Conservation (phyloP, 2,797 vertebrate genomes). For the Artibeus lituratus region DNA sequence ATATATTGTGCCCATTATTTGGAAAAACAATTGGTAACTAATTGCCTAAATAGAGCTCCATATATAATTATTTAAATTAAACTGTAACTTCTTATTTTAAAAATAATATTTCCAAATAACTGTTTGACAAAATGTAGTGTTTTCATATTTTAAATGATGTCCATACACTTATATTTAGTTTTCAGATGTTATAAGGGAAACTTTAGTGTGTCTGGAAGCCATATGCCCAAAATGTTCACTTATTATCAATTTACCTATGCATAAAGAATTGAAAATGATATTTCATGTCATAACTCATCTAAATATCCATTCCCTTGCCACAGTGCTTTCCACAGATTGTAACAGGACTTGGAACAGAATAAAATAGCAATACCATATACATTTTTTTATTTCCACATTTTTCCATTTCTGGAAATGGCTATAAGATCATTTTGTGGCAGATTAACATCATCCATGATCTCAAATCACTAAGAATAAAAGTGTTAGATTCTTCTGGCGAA, state of each 20-base stretch:
- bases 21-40: neutral
- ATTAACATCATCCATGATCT: constrained; percentile 46
- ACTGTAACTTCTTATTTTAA: neutral
- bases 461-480: constrained; percentile 46
- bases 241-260: constrained; percentile 1
- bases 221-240: neutral
- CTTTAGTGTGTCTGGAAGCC: constrained; percentile 7
- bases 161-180: neutral
- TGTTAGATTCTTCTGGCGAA: constrained; percentile 50
- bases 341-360: constrained; percentile 27
- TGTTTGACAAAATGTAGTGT: neutral
- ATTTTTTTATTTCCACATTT: constrained; percentile 39
- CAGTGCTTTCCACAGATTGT: constrained; percentile 10
- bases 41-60: neutral
- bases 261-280: constrained; percentile 7
- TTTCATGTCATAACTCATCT: constrained; percentile 7
- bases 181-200: neutral
- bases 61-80: neutral
- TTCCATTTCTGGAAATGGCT: constrained; percentile 49
- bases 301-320: constrained; percentile 9
- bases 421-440: constrained; percentile 39
- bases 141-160: neutral
- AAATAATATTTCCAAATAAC: neutral
- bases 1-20: neutral
- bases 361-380: neutral